Conservation (phyloP, 2,888 invertebrate genomes). For the Choreutis nemorana region DNA sequence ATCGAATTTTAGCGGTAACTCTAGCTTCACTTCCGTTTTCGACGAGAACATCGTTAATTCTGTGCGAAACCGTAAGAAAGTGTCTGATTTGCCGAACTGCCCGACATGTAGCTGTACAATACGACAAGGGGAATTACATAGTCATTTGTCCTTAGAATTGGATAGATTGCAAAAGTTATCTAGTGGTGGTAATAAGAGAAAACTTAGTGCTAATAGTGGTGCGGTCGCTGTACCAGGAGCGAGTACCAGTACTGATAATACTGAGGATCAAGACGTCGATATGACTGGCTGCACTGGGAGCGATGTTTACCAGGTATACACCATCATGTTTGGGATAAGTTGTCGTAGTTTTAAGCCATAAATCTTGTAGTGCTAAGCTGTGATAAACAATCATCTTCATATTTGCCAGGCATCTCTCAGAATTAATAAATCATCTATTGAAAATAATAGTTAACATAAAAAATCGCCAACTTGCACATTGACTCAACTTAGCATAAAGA, state of each 20-base stretch:
- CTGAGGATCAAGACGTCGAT: constrained; percentile 36
- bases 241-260: constrained; percentile 28
- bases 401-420: too few relatives aligned
- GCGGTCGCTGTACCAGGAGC: constrained; percentile 31
- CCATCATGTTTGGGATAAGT: neutral
- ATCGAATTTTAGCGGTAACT: constrained; percentile 33
- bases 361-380: too few relatives aligned
- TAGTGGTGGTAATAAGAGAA: constrained; percentile 34
- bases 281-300: constrained; percentile 48
- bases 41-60: constrained; percentile 54
- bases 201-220: constrained; percentile 33
- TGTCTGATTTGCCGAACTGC: constrained; percentile 78
- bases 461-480: too few relatives aligned
- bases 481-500: too few relatives aligned
- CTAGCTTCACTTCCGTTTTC: constrained; percentile 30
- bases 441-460: too few relatives aligned
- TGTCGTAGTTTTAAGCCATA: neutral
- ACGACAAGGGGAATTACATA: constrained; percentile 81
- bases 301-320: constrained; percentile 48
- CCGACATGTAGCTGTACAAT: constrained; percentile 90
- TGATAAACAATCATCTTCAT: too few relatives aligned
- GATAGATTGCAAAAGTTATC: constrained; percentile 46
- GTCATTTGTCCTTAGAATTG: constrained; percentile 82
- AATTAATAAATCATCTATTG: too few relatives aligned
- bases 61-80: constrained; percentile 67